phyloP scores from a whole-genome alignment of 2,888 invertebrate species.

The Molanna angustata region DNA sequence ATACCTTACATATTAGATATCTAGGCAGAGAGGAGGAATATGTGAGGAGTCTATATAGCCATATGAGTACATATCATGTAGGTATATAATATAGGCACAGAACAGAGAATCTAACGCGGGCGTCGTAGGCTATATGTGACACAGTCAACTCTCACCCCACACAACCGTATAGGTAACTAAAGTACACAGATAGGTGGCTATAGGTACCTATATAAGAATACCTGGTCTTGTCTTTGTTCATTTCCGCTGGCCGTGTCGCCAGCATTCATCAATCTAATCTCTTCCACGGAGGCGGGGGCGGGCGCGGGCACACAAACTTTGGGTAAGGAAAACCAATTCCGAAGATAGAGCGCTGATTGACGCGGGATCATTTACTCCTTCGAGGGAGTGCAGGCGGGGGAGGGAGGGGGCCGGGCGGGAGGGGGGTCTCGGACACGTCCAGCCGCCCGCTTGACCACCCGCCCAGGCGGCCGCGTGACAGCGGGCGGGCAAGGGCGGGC shows the following conservation, averaged over 20 bases:
- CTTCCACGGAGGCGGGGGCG: no score
- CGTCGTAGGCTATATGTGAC: no score
- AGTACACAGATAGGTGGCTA: not conserved
- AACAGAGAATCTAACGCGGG: no score
- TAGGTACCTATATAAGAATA: not conserved
- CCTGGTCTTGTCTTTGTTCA: not conserved
- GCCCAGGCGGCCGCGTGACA: conserved; percentile 12
- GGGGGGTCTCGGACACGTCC: conserved; percentile 8
- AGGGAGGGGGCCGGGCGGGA: not conserved
- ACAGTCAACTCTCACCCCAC: no score
- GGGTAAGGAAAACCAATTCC: conserved; percentile 21
- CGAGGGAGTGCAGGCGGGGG: no score
- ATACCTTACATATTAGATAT: no score
- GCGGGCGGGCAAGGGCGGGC: conserved; percentile 9
- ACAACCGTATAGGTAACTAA: not conserved
- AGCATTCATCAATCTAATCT: conserved; percentile 11
- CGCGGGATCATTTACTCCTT: conserved; percentile 21
- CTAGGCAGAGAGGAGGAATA: no score
- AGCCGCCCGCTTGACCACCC: not conserved
- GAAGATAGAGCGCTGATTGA: conserved; percentile 23
- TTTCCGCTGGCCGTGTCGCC: not conserved
- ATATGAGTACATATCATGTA: no score
- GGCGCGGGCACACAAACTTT: conserved; percentile 7
- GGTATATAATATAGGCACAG: no score
- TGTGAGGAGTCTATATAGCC: no score